These are phyloP conservation scores for Homarus gammarus DNA, from an alignment of 2,888 invertebrate species.

Conservation along the genomic window DNA sequence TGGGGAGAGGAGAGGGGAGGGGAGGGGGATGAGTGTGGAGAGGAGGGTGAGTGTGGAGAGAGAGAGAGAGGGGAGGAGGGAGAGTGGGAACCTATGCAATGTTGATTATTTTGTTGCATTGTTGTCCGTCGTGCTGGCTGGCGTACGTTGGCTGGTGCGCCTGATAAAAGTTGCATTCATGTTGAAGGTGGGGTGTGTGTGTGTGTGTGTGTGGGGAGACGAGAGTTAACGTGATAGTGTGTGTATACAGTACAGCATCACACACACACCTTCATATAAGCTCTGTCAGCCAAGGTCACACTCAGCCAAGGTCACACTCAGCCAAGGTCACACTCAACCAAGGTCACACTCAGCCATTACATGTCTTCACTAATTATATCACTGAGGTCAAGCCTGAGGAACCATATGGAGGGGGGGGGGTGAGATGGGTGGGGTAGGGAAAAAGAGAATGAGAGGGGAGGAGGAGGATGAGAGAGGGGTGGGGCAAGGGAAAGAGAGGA, in stretches of 20 bases:
- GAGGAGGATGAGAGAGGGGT: constrained; percentile 10
- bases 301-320: too few species aligned
- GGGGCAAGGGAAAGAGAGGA: background rate
- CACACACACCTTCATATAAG: too few species aligned
- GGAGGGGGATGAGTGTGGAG: background rate
- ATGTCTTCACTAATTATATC: too few species aligned
- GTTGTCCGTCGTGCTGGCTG: background rate
- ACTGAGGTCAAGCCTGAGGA: background rate
- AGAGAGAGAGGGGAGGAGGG: background rate
- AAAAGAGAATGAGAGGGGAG: background rate
- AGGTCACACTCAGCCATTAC: too few species aligned
- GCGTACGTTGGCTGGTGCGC: constrained; percentile 3
- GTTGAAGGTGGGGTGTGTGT: constrained; percentile 28
- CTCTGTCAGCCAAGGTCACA: too few species aligned
- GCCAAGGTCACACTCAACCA: too few species aligned
- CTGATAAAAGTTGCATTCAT: constrained; percentile 42
- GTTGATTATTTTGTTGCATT: background rate
- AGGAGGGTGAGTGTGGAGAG: background rate
- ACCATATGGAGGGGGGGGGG: background rate
- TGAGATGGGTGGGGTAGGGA: background rate
- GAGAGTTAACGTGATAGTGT: too few species aligned
- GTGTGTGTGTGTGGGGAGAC: background rate
- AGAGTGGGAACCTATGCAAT: background rate
- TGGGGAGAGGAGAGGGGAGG: background rate
- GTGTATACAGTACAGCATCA: too few species aligned